phyloP scores from a whole-genome alignment of 2,113 vertebrate genomes.

The Anser brachyrhynchus region DNA sequence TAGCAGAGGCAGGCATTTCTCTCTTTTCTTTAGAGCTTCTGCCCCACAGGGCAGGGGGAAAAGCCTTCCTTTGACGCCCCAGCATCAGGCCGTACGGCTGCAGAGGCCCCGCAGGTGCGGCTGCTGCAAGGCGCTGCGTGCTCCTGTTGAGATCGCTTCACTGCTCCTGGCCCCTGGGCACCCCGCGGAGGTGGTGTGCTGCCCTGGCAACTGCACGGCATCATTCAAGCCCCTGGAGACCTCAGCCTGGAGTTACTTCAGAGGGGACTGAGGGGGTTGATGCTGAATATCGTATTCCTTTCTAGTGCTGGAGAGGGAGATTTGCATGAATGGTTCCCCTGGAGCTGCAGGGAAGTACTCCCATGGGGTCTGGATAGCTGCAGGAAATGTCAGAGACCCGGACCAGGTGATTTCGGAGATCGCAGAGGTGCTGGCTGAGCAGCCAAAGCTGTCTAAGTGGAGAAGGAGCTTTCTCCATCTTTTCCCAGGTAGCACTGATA shows the following conservation, averaged over 20 bases:
- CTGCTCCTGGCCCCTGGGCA: not conserved
- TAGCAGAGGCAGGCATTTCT: not conserved
- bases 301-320: not conserved
- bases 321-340: not conserved
- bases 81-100: not conserved
- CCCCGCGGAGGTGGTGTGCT: not conserved
- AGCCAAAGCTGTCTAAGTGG: not conserved
- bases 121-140: not conserved
- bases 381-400: not conserved
- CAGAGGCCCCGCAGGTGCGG: not conserved
- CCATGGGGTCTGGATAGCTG: not conserved
- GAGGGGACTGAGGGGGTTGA: not conserved
- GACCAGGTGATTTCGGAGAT: not conserved
- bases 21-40: not conserved
- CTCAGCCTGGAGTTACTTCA: not conserved
- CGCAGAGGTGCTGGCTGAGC: not conserved
- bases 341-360: not conserved
- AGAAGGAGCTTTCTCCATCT: not conserved
- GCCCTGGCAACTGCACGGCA: not conserved
- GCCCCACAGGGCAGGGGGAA: not conserved
- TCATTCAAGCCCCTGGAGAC: not conserved
- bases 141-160: not conserved
- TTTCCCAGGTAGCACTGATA: not conserved
- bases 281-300: not conserved
- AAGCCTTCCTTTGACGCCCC: not conserved